Percentiles rank a stretch among this genome's conserved stretches.
phyloP scores from a whole-genome alignment of 2,888 invertebrate species.

The Ditula angustiorana region DNA sequence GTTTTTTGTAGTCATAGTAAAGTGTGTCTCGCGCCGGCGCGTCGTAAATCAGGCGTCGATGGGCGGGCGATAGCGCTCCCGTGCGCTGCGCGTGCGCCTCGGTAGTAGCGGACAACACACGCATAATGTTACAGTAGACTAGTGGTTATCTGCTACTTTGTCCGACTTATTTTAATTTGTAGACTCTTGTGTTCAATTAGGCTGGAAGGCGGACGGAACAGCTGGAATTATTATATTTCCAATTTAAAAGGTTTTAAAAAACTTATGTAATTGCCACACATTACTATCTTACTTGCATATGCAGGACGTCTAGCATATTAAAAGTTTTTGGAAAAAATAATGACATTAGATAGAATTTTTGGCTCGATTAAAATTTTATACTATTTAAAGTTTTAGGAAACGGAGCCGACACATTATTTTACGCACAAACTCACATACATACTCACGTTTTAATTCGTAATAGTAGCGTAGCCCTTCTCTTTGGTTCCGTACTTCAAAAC shows the following conservation, averaged over 20 bases:
- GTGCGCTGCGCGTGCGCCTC: slow-evolving; percentile 58
- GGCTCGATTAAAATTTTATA: too few species aligned
- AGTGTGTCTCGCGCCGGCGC: slow-evolving; percentile 65
- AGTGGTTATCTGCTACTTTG: not conserved
- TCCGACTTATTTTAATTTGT: not conserved
- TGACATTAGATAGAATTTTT: too few species aligned
- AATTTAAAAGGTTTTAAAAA: too few species aligned
- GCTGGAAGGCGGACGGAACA: too few species aligned
- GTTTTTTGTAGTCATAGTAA: slow-evolving; percentile 44
- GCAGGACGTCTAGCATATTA: too few species aligned
- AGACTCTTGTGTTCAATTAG: too few species aligned
- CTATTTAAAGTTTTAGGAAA: too few species aligned
- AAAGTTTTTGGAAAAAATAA: too few species aligned
- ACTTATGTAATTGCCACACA: too few species aligned
- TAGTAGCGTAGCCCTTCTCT: slow-evolving; percentile 46
- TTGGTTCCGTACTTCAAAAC: slow-evolving; percentile 59
- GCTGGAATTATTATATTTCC: too few species aligned
- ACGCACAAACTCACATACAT: slow-evolving; percentile 44
- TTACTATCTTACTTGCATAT: too few species aligned
- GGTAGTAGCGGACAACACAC: slow-evolving; percentile 41
- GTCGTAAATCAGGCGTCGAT: slow-evolving; percentile 76
- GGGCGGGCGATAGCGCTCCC: slow-evolving; percentile 74
- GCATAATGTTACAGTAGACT: not conserved
- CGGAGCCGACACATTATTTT: not conserved
- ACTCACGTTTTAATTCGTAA: slow-evolving; percentile 10